These are phyloP conservation scores for Ptilodon capucinus DNA, from an alignment of 2,888 invertebrate species.

Conservation along the genomic window DNA sequence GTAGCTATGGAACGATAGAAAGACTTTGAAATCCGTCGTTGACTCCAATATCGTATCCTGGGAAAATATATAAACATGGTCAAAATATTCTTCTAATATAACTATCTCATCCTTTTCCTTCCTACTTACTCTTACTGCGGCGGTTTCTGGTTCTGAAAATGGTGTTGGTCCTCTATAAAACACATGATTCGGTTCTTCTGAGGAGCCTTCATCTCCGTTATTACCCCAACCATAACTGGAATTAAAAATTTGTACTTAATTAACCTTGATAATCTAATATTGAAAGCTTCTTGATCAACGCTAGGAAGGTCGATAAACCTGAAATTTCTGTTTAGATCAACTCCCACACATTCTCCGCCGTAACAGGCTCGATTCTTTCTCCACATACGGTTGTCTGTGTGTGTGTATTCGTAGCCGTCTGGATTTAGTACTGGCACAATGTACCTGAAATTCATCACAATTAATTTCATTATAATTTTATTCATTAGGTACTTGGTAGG, in stretches of 20 bases:
- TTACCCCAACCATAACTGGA: slow-evolving; percentile 91
- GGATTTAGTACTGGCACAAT: slow-evolving; percentile 90
- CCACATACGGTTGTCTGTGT: slow-evolving; percentile 92
- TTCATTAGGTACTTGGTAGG: too few relatives aligned
- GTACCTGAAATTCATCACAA: slow-evolving; percentile 70
- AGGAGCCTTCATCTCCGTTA: slow-evolving; percentile 86
- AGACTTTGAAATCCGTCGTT: slow-evolving; percentile 62
- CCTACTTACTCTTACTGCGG: slow-evolving; percentile 78
- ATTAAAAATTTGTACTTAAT: neutral
- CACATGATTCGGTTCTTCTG: slow-evolving; percentile 89
- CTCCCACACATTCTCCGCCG: slow-evolving; percentile 86
- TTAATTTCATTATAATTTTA: neutral
- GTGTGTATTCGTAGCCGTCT: slow-evolving; percentile 95
- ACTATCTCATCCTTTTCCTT: neutral
- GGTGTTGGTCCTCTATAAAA: slow-evolving; percentile 90
- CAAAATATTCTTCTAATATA: neutral
- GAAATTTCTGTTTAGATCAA: slow-evolving; percentile 94
- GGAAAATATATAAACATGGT: neutral
- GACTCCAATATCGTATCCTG: slow-evolving; percentile 70
- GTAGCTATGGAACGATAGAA: slow-evolving; percentile 74
- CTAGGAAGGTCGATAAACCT: slow-evolving; percentile 78
- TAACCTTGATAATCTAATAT: too few relatives aligned
- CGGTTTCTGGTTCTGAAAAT: slow-evolving; percentile 94
- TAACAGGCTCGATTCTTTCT: slow-evolving; percentile 87
- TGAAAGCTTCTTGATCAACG: too few relatives aligned